Evolutionary conservation across 2,888 invertebrate species (phyloP), one percentile per base, ranked within the genome.

Genomic region (Autographa gamma): DNA sequence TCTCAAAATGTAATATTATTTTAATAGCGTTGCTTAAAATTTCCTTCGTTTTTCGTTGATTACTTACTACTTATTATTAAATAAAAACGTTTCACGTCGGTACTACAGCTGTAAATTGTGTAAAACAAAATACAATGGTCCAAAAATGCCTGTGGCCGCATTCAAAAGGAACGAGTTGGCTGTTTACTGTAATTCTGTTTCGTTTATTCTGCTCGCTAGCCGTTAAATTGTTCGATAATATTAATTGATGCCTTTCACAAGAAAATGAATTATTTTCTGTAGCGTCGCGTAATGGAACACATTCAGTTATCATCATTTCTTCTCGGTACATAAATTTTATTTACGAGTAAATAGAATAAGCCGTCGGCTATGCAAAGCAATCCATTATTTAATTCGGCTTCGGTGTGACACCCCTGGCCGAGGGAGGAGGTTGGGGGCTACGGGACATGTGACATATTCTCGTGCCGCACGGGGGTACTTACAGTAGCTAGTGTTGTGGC

Each of bases 391-490:
- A 90, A 92, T 92, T 89, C 89, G 80, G 81, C 85, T 82, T 74
- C 72, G 69, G 85, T 81, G 88, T 85, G 83, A 83, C 89, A 87
- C 85, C 90, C 88, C 88, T 85, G 48, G 72, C 78, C 81, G 82
- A 75, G 76, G 83, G 76, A 71, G 82, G 77, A 80, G 67, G 69
- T 81, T 65, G 84, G 86, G 86, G 83, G 90, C 85, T 82, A 83
- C 78, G 87, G 88, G 88, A 90, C 92, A 90, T 86, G 91, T 93
- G 93, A 94, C 94, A 93, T 93, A 93, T 93, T 94, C 93, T 88
- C 92, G 90, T 88, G 89, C 85, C 90, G 86, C 91, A 81, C 87
- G 90, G 89, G 90, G 86, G 90, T 91, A 90, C 91, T 92, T 92
- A 91, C 88, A 84, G 82, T 80, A 83, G 87, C 85, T 89, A 89